Percentiles rank a stretch among this genome's conserved stretches.
These are phyloP conservation scores for Coracopsis vasa DNA, from an alignment of 2,113 vertebrate species.

Conservation along the genomic window DNA sequence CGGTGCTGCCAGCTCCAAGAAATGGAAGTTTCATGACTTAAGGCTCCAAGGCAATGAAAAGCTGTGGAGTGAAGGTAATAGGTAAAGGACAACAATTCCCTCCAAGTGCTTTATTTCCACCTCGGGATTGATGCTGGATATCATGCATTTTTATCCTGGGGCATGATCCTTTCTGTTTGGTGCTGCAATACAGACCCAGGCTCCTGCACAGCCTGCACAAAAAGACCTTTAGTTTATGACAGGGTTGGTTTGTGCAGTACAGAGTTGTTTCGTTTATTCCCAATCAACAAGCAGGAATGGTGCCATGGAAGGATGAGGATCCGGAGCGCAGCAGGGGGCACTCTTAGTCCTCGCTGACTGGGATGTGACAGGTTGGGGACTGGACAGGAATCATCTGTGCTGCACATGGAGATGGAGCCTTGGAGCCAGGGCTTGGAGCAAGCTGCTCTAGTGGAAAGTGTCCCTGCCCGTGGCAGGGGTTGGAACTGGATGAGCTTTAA, in stretches of 20 bases:
- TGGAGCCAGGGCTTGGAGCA: neutral
- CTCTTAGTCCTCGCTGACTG: neutral
- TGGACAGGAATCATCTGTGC: neutral
- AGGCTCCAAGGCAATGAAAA: neutral
- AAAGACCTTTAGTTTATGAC: neutral
- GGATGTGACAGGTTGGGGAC: neutral
- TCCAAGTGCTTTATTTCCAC: accelerated
- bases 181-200: neutral
- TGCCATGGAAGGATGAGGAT: neutral
- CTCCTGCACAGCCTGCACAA: neutral
- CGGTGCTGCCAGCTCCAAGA: neutral
- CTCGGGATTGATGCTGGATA: neutral
- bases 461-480: neutral
- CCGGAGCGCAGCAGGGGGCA: constrained; percentile 41
- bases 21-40: neutral
- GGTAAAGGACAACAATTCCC: neutral
- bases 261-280: neutral
- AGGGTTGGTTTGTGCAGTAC: neutral
- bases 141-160: accelerated
- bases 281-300: neutral
- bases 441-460: neutral
- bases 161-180: neutral
- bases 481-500: neutral
- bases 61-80: neutral
- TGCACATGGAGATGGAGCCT: neutral